Percentiles rank a stretch among this genome's conserved stretches.
Evolutionary conservation across 2,797 vertebrate genomes (phyloP).

Genomic region (Australoheros facetus): DNA sequence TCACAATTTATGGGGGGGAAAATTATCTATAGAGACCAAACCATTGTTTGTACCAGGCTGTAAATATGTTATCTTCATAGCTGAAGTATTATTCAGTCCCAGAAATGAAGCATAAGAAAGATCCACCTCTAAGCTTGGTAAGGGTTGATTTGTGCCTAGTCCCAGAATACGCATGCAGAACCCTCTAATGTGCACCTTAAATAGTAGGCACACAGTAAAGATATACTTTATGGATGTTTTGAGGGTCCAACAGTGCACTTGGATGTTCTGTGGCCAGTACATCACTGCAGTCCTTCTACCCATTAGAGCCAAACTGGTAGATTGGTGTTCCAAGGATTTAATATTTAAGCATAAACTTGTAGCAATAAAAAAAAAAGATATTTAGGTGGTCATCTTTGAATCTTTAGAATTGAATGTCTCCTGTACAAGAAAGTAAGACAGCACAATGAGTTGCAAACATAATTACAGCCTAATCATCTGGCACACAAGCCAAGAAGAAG

Average conservation of each 20-base stretch:
- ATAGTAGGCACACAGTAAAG: not conserved
- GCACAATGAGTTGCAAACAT: not conserved
- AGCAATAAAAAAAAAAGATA: not conserved
- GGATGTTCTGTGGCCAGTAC: not conserved
- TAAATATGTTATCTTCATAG: too few relatives aligned
- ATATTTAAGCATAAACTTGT: not conserved
- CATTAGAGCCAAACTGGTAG: not conserved
- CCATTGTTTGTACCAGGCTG: not conserved
- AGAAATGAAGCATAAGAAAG: not conserved
- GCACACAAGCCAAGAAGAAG: slow-evolving; percentile 21
- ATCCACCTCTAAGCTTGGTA: not conserved
- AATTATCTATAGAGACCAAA: not conserved
- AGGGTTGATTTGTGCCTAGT: not conserved
- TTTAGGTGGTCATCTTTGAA: not conserved
- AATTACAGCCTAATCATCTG: slow-evolving; percentile 16
- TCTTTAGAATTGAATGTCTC: not conserved
- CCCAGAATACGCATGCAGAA: not conserved
- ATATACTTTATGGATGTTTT: not conserved
- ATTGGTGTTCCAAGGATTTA: not conserved
- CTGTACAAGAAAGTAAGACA: slow-evolving; percentile 1
- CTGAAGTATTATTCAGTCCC: too few relatives aligned
- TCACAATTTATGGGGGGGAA: not conserved
- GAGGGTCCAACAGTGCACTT: not conserved
- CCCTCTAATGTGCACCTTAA: not conserved
- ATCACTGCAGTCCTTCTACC: not conserved